Conservation (phyloP, 2,888 invertebrate genomes). For the Pantelozetes paolii region DNA sequence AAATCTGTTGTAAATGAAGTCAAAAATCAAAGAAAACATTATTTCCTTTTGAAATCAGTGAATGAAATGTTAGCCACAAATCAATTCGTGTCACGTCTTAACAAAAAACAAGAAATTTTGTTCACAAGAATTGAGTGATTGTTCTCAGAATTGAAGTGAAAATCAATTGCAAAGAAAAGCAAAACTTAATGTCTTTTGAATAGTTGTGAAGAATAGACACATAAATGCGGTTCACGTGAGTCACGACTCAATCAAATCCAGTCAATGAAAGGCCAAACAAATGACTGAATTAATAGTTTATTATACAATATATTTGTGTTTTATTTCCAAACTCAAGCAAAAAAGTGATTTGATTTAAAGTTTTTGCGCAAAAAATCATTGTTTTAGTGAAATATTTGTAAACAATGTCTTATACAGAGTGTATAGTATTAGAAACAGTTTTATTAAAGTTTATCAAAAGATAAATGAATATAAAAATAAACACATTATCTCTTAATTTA, state of each 20-base stretch:
- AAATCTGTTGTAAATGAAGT: slow-evolving; percentile 14
- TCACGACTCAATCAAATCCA: slow-evolving; percentile 7
- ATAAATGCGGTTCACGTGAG: neutral
- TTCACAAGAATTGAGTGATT: slow-evolving; percentile 8
- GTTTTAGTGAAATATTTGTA: too few relatives aligned
- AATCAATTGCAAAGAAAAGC: slow-evolving; percentile 14
- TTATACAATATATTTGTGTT: neutral
- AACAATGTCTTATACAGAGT: too few relatives aligned
- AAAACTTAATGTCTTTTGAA: slow-evolving; percentile 7
- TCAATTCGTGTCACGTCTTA: slow-evolving; percentile 28
- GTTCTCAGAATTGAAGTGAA: slow-evolving; percentile 16
- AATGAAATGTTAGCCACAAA: slow-evolving; percentile 24
- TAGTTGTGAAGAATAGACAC: neutral
- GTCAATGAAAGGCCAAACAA: neutral
- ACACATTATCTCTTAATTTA: too few relatives aligned
- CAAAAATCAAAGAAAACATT: neutral
- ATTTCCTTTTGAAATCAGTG: neutral
- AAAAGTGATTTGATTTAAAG: too few relatives aligned
- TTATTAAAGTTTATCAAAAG: too few relatives aligned
- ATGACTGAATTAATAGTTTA: neutral
- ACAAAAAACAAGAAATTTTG: neutral
- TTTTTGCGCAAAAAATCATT: too few relatives aligned
- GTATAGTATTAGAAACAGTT: too few relatives aligned
- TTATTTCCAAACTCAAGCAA: neutral
- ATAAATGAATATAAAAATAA: too few relatives aligned